phyloP scores from a whole-genome alignment of 1,140 invertebrate species.

The Parapsyche elsis region DNA sequence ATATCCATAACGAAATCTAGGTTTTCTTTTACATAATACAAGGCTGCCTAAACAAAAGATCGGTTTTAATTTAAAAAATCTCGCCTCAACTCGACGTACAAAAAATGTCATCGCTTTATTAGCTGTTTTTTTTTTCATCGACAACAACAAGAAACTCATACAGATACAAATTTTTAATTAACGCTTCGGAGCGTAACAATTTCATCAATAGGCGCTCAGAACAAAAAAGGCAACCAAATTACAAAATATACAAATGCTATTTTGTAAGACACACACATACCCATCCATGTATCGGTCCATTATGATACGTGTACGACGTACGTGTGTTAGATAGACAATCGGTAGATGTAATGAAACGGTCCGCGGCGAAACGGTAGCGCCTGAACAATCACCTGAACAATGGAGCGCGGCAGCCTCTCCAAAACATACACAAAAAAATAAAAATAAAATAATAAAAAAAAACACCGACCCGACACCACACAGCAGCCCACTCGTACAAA shows the following conservation, averaged over 20 bases:
- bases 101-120: conserved; percentile 29
- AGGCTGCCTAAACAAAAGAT: conserved; percentile 17
- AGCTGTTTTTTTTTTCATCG: not conserved
- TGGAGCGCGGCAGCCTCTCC: conserved; percentile 29
- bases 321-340: conserved; percentile 32
- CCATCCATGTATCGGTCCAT: not conserved
- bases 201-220: conserved; percentile 1
- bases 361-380: conserved; percentile 35
- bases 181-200: conserved; percentile 27
- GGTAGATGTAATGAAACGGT: conserved; percentile 39
- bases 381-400: conserved; percentile 41
- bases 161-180: conserved; percentile 34
- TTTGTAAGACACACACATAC: not conserved
- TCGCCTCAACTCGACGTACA: not conserved
- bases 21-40: not conserved
- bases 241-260: conserved; percentile 42
- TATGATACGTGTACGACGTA: no score
- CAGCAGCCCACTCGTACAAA: conserved; percentile 14
- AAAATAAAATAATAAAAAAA: not conserved
- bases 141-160: not conserved
- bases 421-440: not conserved
- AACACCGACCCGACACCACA: conserved; percentile 3
- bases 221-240: conserved; percentile 28
- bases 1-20: no score
- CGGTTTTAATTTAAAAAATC: conserved; percentile 15